Evolutionary conservation across 2,888 invertebrate genomes (phyloP).

Genomic region (Drosophila yooni): DNA sequence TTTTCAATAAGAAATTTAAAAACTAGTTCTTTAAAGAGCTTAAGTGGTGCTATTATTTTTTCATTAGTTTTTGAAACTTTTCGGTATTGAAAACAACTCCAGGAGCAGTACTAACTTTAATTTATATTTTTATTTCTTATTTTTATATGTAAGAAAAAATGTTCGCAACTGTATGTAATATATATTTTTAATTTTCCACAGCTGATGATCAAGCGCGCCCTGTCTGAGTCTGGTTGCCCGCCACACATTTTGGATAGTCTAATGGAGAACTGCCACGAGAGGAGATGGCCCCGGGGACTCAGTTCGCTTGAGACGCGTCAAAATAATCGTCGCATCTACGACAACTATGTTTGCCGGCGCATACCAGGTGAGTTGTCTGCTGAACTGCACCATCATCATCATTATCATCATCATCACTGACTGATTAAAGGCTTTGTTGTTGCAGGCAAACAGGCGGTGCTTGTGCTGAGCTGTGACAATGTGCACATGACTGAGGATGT

Average conservation of each 20-base stretch:
- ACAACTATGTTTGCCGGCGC: slow-evolving; percentile 96
- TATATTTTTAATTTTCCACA: slow-evolving; percentile 81
- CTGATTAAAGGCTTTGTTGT: slow-evolving; percentile 48
- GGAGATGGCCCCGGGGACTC: slow-evolving; percentile 97
- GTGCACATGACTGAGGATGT: slow-evolving; percentile 97
- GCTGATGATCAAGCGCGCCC: slow-evolving; percentile 96
- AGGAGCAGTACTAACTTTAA: neutral
- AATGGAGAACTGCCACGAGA: slow-evolving; percentile 98
- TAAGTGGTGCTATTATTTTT: neutral
- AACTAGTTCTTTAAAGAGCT: neutral
- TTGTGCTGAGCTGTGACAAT: slow-evolving; percentile 97
- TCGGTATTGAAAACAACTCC: neutral
- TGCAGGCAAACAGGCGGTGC: slow-evolving; percentile 96
- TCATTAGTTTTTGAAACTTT: neutral
- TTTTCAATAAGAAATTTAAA: neutral
- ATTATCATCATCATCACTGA: slow-evolving; percentile 20
- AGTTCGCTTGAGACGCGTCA: slow-evolving; percentile 97
- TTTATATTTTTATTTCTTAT: no score
- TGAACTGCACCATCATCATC: neutral
- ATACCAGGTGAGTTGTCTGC: slow-evolving; percentile 89
- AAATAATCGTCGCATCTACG: slow-evolving; percentile 95
- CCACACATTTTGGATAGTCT: slow-evolving; percentile 96
- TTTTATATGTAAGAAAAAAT: neutral
- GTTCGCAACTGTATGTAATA: neutral
- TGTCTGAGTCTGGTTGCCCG: slow-evolving; percentile 97